Conservation (phyloP, 2,797 vertebrate species). For the Lithobates pipiens region DNA sequence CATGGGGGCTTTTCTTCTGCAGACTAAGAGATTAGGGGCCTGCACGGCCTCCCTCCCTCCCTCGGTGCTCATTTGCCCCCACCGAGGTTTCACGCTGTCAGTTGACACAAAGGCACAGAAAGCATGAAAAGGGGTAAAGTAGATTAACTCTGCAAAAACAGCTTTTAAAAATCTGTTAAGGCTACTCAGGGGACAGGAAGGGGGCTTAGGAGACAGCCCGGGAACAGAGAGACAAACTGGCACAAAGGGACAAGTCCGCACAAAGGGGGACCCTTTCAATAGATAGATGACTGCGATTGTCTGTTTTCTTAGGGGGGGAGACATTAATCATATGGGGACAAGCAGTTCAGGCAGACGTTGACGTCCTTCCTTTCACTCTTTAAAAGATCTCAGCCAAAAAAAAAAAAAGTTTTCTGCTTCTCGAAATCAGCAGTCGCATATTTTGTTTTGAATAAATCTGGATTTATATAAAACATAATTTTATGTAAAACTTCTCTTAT, state of each 20-base stretch:
- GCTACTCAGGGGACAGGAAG: constrained; percentile 66
- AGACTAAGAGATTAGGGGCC: constrained; percentile 30
- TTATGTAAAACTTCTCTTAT: too few species aligned
- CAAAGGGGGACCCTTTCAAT: constrained; percentile 41
- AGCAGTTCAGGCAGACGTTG: constrained; percentile 15
- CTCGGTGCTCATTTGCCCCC: neutral
- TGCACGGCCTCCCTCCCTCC: neutral
- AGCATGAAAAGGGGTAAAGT: constrained; percentile 77
- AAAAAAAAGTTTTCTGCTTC: neutral
- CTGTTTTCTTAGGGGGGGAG: neutral
- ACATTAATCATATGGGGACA: constrained; percentile 54
- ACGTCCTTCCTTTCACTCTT: neutral
- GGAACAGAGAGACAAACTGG: constrained; percentile 31
- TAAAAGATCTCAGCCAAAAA: neutral
- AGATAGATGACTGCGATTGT: neutral
- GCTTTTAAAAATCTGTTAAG: constrained; percentile 85
- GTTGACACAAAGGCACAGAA: constrained; percentile 79
- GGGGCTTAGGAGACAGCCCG: constrained; percentile 42
- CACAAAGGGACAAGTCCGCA: constrained; percentile 29
- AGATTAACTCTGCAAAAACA: constrained; percentile 82
- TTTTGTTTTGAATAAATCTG: too few species aligned
- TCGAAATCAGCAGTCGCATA: too few species aligned
- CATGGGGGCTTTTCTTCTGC: constrained; percentile 29
- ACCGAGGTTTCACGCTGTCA: constrained; percentile 69
- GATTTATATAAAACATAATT: too few species aligned